Evolutionary conservation across 2,888 invertebrate species (phyloP).

Genomic region (Leucozona laternaria): DNA sequence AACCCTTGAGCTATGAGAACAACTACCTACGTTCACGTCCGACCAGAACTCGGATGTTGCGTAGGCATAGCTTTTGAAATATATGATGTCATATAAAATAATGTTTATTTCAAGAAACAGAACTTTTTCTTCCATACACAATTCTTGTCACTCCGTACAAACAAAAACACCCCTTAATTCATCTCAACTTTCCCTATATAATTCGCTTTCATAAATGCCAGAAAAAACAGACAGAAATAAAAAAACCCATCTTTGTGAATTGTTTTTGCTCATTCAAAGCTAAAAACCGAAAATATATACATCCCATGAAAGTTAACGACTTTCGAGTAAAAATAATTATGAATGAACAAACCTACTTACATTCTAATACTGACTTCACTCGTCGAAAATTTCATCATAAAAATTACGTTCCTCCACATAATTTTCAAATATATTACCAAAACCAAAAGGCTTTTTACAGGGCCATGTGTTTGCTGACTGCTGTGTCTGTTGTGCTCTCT

Average conservation of each 20-base stretch:
- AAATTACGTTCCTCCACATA: background rate
- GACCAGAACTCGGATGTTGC: too few species aligned
- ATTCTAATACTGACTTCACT: background rate
- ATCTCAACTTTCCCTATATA: background rate
- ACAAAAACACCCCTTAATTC: background rate
- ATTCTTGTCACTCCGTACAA: background rate
- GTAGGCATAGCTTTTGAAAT: too few species aligned
- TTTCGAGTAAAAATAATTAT: constrained; percentile 1
- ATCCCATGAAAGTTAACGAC: constrained; percentile 13
- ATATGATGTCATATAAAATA: too few species aligned
- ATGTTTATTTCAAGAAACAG: background rate
- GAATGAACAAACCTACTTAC: constrained; percentile 4
- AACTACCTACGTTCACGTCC: too few species aligned
- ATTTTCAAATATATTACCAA: constrained; percentile 21
- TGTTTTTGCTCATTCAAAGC: background rate
- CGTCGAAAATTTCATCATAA: background rate
- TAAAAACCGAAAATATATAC: background rate
- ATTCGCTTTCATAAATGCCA: constrained; percentile 11
- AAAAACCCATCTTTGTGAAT: background rate
- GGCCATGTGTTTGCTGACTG: background rate
- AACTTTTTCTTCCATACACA: background rate
- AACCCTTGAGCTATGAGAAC: too few species aligned
- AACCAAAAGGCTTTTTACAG: background rate
- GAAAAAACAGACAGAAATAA: background rate
- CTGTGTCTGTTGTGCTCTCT: background rate